phyloP scores from a whole-genome alignment of 2,888 invertebrate species.

The Platerodrilus igneus region DNA sequence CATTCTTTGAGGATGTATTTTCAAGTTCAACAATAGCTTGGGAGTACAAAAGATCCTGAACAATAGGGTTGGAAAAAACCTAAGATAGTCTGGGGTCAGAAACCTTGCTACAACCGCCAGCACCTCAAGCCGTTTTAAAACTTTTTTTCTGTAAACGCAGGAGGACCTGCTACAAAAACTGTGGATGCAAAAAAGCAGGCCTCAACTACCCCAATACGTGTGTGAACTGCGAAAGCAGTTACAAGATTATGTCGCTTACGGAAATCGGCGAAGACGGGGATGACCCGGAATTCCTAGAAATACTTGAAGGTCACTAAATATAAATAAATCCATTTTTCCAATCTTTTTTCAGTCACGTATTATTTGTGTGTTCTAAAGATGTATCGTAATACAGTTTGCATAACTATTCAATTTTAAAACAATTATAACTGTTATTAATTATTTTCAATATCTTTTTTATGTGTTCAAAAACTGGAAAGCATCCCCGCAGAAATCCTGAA shows the following conservation, averaged over 20 bases:
- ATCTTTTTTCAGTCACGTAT: conserved; percentile 7
- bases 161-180: conserved; percentile 1
- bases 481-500: too few relatives aligned
- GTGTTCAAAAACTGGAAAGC: too few relatives aligned
- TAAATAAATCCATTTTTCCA: conserved; percentile 7
- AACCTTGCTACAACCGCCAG: background rate
- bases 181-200: background rate
- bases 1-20: conserved; percentile 1
- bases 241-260: conserved; percentile 6
- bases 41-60: background rate
- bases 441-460: too few relatives aligned
- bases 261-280: conserved; percentile 9
- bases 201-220: background rate
- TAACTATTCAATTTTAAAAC: background rate
- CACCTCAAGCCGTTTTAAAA: background rate
- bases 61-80: background rate
- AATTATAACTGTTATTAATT: too few relatives aligned
- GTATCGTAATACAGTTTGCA: background rate
- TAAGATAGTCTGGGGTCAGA: background rate
- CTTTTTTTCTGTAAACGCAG: background rate
- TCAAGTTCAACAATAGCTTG: conserved; percentile 2
- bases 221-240: too few relatives aligned
- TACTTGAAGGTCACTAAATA: conserved; percentile 6
- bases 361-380: conserved; percentile 3
- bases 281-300: conserved; percentile 8